Conservation (phyloP, 2,113 vertebrate genomes). For the Myotis brandtii region DNA sequence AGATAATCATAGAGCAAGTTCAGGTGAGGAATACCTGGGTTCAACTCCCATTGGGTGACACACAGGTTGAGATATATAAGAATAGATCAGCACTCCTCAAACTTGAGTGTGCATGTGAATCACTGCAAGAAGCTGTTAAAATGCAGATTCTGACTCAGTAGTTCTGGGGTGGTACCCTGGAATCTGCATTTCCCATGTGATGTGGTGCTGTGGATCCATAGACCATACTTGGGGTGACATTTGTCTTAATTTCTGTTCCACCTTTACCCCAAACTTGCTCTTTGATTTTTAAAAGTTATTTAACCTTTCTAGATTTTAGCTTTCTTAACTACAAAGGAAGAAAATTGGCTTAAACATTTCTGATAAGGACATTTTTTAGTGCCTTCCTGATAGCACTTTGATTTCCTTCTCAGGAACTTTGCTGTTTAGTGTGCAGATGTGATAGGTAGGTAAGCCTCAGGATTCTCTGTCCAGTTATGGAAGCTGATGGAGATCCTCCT, state of each 20-base stretch:
- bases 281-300: constrained; percentile 27
- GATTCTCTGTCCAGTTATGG: neutral
- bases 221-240: neutral
- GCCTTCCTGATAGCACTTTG: neutral
- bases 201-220: neutral
- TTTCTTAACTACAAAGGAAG: neutral
- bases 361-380: neutral
- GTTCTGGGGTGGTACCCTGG: neutral
- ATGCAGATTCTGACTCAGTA: neutral
- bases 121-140: neutral
- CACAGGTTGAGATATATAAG: neutral
- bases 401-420: neutral
- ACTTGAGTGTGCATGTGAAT: neutral
- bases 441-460: neutral
- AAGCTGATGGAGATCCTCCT: neutral
- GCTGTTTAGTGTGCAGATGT: neutral
- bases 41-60: neutral
- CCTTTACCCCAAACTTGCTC: neutral
- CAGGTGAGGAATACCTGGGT: neutral
- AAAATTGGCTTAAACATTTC: neutral
- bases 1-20: neutral
- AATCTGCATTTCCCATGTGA: neutral
- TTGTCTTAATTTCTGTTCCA: neutral
- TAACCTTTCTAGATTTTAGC: neutral
- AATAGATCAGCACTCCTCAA: neutral